Evolutionary conservation across 2,113 vertebrate genomes (phyloP).

Genomic region (Corapipo altera): DNA sequence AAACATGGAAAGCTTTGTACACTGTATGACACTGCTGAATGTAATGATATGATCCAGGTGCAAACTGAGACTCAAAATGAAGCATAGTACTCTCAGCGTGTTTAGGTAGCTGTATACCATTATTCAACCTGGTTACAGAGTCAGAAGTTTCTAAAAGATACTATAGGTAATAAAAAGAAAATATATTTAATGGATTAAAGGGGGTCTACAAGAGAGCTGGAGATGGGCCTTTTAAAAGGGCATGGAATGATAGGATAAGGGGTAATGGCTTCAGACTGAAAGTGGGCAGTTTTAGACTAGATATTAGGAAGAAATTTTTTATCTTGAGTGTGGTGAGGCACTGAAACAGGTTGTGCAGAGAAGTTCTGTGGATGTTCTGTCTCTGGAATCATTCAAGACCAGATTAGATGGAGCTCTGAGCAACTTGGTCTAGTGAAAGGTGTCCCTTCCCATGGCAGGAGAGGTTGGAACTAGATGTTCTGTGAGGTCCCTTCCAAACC

Average conservation of each 20-base stretch:
- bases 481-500: not conserved
- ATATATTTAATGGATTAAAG: not conserved
- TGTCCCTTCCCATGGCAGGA: not conserved
- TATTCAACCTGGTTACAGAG: not conserved
- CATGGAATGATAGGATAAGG: not conserved
- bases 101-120: not conserved
- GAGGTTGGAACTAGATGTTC: not conserved
- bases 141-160: not conserved
- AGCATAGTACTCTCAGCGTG: not conserved
- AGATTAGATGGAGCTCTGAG: not conserved
- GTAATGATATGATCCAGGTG: not conserved
- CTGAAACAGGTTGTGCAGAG: not conserved
- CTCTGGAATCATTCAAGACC: not conserved
- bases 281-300: not conserved
- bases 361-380: not conserved
- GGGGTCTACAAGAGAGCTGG: not conserved
- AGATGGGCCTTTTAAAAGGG: not conserved
- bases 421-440: not conserved
- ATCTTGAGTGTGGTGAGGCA: no score
- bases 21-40: not conserved
- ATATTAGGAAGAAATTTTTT: not conserved
- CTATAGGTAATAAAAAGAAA: not conserved
- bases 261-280: not conserved
- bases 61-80: constrained; percentile 8
- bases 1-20: not conserved